phyloP scores from a whole-genome alignment of 2,113 vertebrate species.

The Thamnaconus septentrionalis region DNA sequence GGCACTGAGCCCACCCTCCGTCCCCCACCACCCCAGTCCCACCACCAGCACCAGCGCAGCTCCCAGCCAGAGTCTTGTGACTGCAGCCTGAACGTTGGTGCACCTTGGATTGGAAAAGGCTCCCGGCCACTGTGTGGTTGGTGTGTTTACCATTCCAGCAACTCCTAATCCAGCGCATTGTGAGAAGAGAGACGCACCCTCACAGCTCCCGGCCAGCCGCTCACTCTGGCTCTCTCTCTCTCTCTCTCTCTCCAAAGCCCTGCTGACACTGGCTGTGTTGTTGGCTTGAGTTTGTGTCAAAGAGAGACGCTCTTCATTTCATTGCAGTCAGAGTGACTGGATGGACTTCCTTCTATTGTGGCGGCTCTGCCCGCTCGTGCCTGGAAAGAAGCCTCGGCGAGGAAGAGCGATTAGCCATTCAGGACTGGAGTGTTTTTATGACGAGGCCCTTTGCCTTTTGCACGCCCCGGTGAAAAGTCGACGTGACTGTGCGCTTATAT shows the following conservation, averaged over 20 bases:
- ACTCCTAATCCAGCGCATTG: background rate
- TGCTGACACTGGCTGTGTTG: conserved; percentile 33
- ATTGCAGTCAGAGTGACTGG: too few species aligned
- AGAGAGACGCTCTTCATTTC: background rate
- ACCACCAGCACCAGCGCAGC: too few species aligned
- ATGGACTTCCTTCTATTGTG: too few species aligned
- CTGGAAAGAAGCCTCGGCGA: too few species aligned
- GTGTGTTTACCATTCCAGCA: too few species aligned
- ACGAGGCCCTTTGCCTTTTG: too few species aligned
- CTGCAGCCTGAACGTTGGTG: too few species aligned
- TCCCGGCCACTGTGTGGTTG: too few species aligned
- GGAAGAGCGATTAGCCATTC: conserved; percentile 1
- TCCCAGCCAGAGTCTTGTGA: too few species aligned
- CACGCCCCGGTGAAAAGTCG: conserved; percentile 41
- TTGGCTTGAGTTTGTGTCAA: conserved; percentile 12
- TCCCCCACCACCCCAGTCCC: conserved; percentile 12
- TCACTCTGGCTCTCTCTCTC: too few species aligned
- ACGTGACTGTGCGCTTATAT: conserved; percentile 45
- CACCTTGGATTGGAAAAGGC: too few species aligned
- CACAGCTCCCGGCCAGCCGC: conserved; percentile 9
- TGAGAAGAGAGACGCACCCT: conserved; percentile 8
- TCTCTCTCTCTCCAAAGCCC: background rate
- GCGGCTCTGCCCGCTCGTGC: too few species aligned
- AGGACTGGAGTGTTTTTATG: conserved; percentile 12
- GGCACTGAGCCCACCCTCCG: conserved; percentile 25